Evolutionary conservation across 1,140 invertebrate genomes (phyloP), one percentile per base, ranked within the genome.

Genomic region (Drosophila takahashii): DNA sequence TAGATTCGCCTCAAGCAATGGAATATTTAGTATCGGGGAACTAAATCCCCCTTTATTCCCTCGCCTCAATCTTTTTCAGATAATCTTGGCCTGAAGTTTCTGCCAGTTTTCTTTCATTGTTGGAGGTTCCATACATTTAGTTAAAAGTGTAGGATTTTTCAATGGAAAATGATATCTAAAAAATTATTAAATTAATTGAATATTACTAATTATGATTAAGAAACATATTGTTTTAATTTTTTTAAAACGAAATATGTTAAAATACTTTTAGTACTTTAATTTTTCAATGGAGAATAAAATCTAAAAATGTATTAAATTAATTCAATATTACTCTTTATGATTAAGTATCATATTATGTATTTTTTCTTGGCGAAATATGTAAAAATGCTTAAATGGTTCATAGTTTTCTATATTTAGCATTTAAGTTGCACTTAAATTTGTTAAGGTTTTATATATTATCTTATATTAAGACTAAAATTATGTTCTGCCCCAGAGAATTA

Each of bases 1-100:
- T 11, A 9, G 34, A 29, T 29, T 34, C 48, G 58, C 58, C 47
- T 10, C 4, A 16, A 16, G 48, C 48, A 18, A 52, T 18, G 16
- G 50, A 52, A 52, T 36, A 65, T 18, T 62, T 42, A 34, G 26
- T 22, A 22, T 1, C 3, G 22, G 3, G 22, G 22, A 22, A 22
- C 22, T 22, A 22, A n/a, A 11, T 13, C 13, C 27, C n/a, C 6
- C 3, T n/a, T 27, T 47, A n/a, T n/a, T 22, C 26, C 7, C 41
- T 18, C 18, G 9, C 37, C 29, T 10, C 27, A 26, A 18, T 45
- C 39, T 45, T 18, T 22, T 26, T 18, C 16, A 10, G n/a, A 41
- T 27, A 41, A 41, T 41, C 52, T 47, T 13, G 16, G 10, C 42
- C 9, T 10, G 13, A 44, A 22, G 15, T 42, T 42, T 3, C 3